Conservation (phyloP, 2,113 vertebrate genomes). For the Thomomys bottae region DNA sequence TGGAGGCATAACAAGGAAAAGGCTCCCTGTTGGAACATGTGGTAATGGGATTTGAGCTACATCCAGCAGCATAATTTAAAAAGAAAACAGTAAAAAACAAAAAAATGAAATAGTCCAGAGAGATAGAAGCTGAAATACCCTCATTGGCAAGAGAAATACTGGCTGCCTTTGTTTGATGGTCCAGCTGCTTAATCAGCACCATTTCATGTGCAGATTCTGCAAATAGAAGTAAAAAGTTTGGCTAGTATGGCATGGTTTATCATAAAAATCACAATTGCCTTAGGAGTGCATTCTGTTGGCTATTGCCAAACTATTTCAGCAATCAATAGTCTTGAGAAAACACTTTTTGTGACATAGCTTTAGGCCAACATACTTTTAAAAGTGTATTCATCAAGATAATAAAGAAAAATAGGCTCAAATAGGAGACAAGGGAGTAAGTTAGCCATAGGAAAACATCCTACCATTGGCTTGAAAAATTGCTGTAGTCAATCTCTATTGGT, state of each 20-base stretch:
- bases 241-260: conserved; percentile 3
- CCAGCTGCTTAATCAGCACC: conserved; percentile 16
- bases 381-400: conserved; percentile 62
- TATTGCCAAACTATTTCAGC: neutral
- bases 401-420: conserved; percentile 65
- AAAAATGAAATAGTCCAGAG: conserved; percentile 8
- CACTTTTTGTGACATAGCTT: conserved; percentile 57
- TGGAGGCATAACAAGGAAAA: neutral
- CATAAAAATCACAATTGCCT: conserved; percentile 10
- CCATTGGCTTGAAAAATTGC: conserved; percentile 51
- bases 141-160: neutral
- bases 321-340: conserved; percentile 53
- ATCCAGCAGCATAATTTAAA: conserved; percentile 13
- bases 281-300: conserved; percentile 14
- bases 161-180: too few relatives aligned
- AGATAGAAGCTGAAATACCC: neutral
- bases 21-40: neutral
- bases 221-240: neutral
- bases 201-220: neutral
- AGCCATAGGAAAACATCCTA: conserved; percentile 63
- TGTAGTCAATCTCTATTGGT: conserved; percentile 8
- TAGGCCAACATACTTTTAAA: conserved; percentile 47
- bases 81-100: neutral
- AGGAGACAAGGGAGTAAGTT: conserved; percentile 50
- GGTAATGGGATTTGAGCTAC: neutral